A percentile compares a stretch with the other conserved stretches of the same genome.
phyloP scores from a whole-genome alignment of 2,113 vertebrate species.

The Etheostoma cragini region DNA sequence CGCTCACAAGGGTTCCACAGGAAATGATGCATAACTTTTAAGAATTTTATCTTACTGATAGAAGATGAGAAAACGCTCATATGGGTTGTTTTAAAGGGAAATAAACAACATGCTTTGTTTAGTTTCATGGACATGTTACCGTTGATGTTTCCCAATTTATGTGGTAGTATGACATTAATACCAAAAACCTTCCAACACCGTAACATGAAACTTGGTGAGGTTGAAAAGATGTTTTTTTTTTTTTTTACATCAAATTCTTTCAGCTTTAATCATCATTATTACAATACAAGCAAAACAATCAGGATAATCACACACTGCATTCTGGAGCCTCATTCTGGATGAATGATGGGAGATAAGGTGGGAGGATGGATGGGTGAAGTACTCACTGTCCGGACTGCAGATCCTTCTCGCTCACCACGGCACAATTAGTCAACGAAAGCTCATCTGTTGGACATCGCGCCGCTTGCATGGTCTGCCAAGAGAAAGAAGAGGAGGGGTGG shows the following conservation, averaged over 20 bases:
- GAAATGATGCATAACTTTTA: not conserved
- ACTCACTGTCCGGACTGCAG: conserved; percentile 97
- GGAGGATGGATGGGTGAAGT: conserved; percentile 7
- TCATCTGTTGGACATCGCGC: conserved; percentile 97
- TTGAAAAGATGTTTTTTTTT: not conserved
- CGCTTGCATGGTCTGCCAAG: conserved; percentile 91
- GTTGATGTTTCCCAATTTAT: too few relatives aligned
- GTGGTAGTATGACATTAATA: too few relatives aligned
- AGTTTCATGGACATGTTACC: not conserved
- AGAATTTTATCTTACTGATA: not conserved
- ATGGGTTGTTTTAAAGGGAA: too few relatives aligned
- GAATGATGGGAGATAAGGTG: conserved; percentile 1
- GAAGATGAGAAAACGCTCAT: too few relatives aligned
- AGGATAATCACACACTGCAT: not conserved
- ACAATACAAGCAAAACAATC: not conserved
- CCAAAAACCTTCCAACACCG: not conserved
- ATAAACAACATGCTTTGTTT: not conserved
- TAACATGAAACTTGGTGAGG: not conserved
- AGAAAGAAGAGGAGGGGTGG: not conserved
- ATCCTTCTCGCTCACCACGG: conserved; percentile 96
- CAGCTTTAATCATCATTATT: not conserved
- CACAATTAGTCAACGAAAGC: conserved; percentile 95
- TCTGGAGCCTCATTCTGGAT: not conserved
- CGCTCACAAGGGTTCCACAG: not conserved
- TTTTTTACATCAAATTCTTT: not conserved